phyloP scores from a whole-genome alignment of 2,888 invertebrate genomes.

The Chouioia cunea region DNA sequence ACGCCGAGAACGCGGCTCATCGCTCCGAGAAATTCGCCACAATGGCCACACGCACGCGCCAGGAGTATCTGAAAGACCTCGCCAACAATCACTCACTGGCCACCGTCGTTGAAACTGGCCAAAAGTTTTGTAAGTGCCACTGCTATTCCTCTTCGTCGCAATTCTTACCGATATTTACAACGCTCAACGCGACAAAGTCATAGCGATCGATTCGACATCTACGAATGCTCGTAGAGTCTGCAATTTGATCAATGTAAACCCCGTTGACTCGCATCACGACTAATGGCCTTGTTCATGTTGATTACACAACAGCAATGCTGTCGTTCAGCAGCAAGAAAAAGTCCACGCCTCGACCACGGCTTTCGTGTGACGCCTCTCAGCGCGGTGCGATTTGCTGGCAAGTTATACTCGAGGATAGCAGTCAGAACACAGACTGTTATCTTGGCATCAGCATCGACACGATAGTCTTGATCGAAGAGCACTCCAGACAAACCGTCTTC shows the following conservation, averaged over 20 bases:
- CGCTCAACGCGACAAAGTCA: too few species aligned
- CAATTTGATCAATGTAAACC: too few species aligned
- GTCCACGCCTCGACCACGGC: slow-evolving; percentile 79
- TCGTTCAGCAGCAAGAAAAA: slow-evolving; percentile 84
- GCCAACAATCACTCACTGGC: slow-evolving; percentile 86
- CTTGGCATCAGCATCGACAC: slow-evolving; percentile 90
- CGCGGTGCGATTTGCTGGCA: slow-evolving; percentile 88
- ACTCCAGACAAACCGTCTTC: slow-evolving; percentile 85
- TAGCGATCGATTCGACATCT: too few species aligned
- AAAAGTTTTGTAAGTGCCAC: slow-evolving; percentile 87
- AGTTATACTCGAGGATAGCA: slow-evolving; percentile 80
- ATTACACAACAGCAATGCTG: slow-evolving; percentile 76
- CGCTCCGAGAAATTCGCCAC: slow-evolving; percentile 94
- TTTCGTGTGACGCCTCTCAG: slow-evolving; percentile 80
- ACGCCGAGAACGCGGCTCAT: slow-evolving; percentile 97
- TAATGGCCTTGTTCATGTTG: neutral
- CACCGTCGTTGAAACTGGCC: slow-evolving; percentile 84
- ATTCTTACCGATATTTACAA: too few species aligned
- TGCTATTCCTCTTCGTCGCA: too few species aligned
- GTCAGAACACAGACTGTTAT: slow-evolving; percentile 80
- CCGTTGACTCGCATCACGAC: neutral
- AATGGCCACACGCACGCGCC: slow-evolving; percentile 95
- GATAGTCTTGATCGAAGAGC: slow-evolving; percentile 88
- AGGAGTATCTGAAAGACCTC: slow-evolving; percentile 95
- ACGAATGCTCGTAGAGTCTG: too few species aligned